Conservation (phyloP, 2,888 invertebrate genomes). For the Nomada fucata region DNA sequence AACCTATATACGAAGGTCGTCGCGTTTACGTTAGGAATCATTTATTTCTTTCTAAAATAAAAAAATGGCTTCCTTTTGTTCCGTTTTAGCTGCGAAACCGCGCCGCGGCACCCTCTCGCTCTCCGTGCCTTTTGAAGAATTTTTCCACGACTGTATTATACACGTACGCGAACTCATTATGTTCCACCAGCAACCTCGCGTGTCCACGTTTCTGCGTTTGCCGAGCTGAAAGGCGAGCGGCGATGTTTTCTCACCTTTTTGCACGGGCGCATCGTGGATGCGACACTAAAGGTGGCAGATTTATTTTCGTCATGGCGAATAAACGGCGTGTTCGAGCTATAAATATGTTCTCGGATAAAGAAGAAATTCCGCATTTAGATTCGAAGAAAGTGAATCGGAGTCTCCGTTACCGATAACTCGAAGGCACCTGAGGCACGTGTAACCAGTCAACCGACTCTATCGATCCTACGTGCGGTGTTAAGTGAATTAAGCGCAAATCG, state of each 20-base stretch:
- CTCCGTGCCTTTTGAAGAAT: neutral
- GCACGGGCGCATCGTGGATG: neutral
- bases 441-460: conserved; percentile 10
- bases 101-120: neutral
- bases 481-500: conserved; percentile 32
- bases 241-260: conserved; percentile 16
- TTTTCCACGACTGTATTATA: neutral
- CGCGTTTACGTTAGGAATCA: conserved; percentile 5
- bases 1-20: conserved; percentile 17
- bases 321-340: neutral
- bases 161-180: conserved; percentile 21
- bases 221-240: neutral
- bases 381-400: too few species aligned
- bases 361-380: neutral
- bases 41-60: conserved; percentile 17
- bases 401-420: neutral
- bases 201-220: neutral
- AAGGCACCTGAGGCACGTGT: neutral
- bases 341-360: neutral
- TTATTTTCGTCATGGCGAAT: conserved; percentile 23
- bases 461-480: neutral
- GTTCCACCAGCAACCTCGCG: conserved; percentile 6
- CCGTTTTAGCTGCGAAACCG: neutral
- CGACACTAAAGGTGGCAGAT: neutral
- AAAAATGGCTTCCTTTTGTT: conserved; percentile 31